phyloP scores from a whole-genome alignment of 2,113 vertebrate species.

The Chroicocephalus ridibundus region DNA sequence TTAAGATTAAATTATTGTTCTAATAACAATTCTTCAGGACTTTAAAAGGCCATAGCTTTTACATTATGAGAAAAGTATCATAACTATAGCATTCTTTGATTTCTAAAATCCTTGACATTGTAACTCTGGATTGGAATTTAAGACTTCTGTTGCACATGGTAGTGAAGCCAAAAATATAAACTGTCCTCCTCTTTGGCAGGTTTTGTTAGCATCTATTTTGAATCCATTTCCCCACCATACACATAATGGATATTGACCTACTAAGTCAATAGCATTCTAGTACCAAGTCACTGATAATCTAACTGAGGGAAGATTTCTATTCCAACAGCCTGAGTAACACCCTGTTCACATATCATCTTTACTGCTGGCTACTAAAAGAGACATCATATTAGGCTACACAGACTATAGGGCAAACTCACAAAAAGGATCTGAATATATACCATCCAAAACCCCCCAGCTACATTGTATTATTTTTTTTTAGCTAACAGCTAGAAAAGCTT shows the following conservation, averaged over 20 bases:
- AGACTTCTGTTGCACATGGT: background rate
- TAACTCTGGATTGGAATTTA: background rate
- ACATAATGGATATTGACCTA: background rate
- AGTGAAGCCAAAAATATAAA: background rate
- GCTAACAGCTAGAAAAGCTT: background rate
- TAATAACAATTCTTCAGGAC: background rate
- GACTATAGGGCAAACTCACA: background rate
- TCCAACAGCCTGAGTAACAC: background rate
- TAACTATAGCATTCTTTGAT: background rate
- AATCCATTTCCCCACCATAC: background rate
- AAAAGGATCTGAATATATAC: background rate
- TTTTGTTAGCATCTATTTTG: background rate
- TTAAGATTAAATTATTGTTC: background rate
- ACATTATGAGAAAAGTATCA: background rate
- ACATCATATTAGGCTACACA: accelerated
- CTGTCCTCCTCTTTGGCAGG: background rate
- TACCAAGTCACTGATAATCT: background rate
- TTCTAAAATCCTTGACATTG: background rate
- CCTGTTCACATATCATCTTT: background rate
- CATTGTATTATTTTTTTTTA: background rate
- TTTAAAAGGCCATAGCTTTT: background rate
- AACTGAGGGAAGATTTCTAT: background rate
- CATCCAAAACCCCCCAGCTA: background rate
- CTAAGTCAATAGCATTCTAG: background rate
- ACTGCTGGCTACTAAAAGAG: background rate